phyloP scores from a whole-genome alignment of 2,888 invertebrate species.

The Drosophila demipolita region DNA sequence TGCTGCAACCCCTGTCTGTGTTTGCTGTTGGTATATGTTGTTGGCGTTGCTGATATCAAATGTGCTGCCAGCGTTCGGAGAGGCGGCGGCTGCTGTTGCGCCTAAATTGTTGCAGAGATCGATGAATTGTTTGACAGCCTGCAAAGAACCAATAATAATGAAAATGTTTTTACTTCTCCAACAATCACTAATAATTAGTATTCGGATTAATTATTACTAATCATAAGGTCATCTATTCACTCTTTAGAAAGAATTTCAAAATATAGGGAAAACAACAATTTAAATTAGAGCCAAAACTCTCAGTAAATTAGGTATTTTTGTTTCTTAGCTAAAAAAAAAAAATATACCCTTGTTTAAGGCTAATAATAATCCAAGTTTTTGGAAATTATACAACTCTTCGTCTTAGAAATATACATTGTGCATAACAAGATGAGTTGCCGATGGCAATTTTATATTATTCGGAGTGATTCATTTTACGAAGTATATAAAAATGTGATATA shows the following conservation, averaged over 20 bases:
- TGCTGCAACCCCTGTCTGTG: slow-evolving; percentile 12
- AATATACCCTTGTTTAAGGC: background rate
- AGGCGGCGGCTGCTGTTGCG: slow-evolving; percentile 45
- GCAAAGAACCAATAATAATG: slow-evolving; percentile 16
- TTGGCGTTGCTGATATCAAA: slow-evolving; percentile 41
- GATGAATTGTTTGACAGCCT: slow-evolving; percentile 85
- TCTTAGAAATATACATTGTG: background rate
- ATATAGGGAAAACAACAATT: background rate
- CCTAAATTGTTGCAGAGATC: slow-evolving; percentile 85
- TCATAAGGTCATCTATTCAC: too few relatives aligned
- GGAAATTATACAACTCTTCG: background rate
- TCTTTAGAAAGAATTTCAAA: background rate
- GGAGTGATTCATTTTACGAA: too few relatives aligned
- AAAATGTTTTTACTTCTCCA: background rate
- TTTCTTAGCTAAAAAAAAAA: background rate
- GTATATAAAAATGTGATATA: background rate
- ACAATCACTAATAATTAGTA: background rate
- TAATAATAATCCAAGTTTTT: background rate
- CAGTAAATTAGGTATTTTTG: too few relatives aligned
- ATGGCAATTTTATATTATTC: background rate
- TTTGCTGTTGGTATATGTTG: slow-evolving; percentile 10
- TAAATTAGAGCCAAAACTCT: background rate
- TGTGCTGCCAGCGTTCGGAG: slow-evolving; percentile 57
- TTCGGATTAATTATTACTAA: background rate
- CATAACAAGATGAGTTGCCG: background rate